These are phyloP conservation scores for Tenthredo notha DNA, from an alignment of 2,888 invertebrate genomes.

Conservation along the genomic window DNA sequence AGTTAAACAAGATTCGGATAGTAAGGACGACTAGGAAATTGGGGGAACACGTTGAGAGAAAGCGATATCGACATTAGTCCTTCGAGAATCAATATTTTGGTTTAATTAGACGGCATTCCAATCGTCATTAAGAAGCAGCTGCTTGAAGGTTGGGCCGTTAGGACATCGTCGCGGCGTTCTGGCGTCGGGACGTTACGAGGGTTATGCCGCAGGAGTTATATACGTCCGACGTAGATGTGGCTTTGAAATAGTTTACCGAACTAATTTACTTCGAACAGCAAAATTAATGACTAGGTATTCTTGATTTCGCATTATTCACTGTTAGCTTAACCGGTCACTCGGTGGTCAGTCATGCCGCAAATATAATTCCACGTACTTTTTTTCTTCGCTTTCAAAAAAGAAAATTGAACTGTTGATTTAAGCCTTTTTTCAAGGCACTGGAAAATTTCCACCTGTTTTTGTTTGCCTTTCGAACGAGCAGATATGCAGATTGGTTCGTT, in stretches of 20 bases:
- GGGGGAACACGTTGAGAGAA: slow-evolving; percentile 20
- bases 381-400: neutral
- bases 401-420: neutral
- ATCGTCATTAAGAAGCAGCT: slow-evolving; percentile 63
- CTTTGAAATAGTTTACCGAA: slow-evolving; percentile 71
- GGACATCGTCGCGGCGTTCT: slow-evolving; percentile 46
- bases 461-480: neutral
- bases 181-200: slow-evolving; percentile 53
- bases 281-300: slow-evolving; percentile 40
- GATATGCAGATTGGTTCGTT: slow-evolving; percentile 45
- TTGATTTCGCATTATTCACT: slow-evolving; percentile 54
- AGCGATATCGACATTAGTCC: slow-evolving; percentile 33
- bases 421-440: neutral
- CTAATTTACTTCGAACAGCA: slow-evolving; percentile 66
- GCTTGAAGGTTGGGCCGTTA: slow-evolving; percentile 35
- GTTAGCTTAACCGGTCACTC: neutral
- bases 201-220: slow-evolving; percentile 58
- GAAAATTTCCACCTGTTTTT: neutral
- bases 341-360: neutral
- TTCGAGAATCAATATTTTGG: slow-evolving; percentile 64
- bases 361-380: slow-evolving; percentile 37
- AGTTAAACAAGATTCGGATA: slow-evolving; percentile 32
- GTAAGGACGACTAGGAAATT: neutral
- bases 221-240: slow-evolving; percentile 67
- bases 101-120: slow-evolving; percentile 68